These are phyloP conservation scores for Mythimna lalbum DNA, from an alignment of 2,888 invertebrate genomes.

Conservation along the genomic window DNA sequence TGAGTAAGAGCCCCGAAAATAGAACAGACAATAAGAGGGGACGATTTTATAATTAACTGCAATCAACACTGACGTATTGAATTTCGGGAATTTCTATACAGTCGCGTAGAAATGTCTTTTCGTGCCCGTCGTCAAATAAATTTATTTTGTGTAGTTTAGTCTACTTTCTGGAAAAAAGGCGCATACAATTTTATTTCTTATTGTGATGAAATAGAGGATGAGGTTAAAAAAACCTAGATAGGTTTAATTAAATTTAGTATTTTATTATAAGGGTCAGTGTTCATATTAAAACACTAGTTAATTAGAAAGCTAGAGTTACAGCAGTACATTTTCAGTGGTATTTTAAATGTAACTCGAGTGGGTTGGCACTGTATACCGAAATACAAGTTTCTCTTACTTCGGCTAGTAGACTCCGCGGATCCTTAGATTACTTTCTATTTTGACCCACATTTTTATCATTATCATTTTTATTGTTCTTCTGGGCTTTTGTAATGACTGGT, in stretches of 20 bases:
- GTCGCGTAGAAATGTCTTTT: constrained; percentile 65
- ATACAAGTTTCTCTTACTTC: too few species aligned
- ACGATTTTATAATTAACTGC: constrained; percentile 90
- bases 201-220: background rate
- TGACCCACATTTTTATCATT: too few species aligned
- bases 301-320: background rate
- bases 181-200: background rate
- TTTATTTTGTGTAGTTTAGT: constrained; percentile 13
- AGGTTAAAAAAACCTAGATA: background rate
- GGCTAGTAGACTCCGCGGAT: too few species aligned
- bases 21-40: constrained; percentile 87
- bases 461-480: too few species aligned
- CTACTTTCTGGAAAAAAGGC: background rate
- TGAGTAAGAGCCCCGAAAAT: constrained; percentile 74
- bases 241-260: background rate
- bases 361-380: too few species aligned
- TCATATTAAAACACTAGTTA: background rate
- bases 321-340: too few species aligned
- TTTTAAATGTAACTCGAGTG: too few species aligned
- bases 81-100: constrained; percentile 85
- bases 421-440: too few species aligned
- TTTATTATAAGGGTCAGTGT: background rate
- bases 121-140: constrained; percentile 32
- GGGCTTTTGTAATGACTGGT: too few species aligned
- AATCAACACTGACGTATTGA: constrained; percentile 90